Conservation (phyloP, 2,113 vertebrate genomes). For the Pelusios castaneus region DNA sequence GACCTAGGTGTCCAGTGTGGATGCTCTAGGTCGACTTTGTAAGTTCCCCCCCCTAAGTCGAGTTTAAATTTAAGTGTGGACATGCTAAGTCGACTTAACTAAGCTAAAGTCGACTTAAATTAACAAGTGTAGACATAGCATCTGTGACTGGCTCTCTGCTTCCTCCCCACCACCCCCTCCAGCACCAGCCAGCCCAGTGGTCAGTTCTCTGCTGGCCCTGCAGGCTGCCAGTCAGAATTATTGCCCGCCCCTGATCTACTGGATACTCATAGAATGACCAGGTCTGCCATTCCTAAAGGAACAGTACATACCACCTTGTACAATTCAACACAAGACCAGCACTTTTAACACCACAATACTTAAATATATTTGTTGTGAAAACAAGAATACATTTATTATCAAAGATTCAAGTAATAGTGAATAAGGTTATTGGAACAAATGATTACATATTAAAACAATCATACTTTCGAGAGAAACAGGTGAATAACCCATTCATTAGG, state of each 20-base stretch:
- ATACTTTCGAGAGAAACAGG: background rate
- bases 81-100: too few relatives aligned
- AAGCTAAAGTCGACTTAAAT: too few relatives aligned
- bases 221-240: too few relatives aligned
- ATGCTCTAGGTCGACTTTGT: too few relatives aligned
- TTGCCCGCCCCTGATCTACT: background rate
- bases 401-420: background rate
- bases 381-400: background rate
- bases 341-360: background rate
- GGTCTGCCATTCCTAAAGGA: background rate
- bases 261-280: background rate
- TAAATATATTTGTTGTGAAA: background rate
- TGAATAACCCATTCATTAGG: background rate
- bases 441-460: background rate
- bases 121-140: too few relatives aligned
- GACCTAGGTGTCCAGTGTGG: too few relatives aligned
- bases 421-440: background rate
- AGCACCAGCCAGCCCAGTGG: too few relatives aligned
- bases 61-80: too few relatives aligned
- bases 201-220: too few relatives aligned
- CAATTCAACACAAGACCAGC: background rate
- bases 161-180: too few relatives aligned
- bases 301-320: background rate
- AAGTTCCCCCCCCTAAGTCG: too few relatives aligned
- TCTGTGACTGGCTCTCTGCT: too few relatives aligned